phyloP scores from a whole-genome alignment of 2,888 invertebrate species.

The Euphydryas editha region DNA sequence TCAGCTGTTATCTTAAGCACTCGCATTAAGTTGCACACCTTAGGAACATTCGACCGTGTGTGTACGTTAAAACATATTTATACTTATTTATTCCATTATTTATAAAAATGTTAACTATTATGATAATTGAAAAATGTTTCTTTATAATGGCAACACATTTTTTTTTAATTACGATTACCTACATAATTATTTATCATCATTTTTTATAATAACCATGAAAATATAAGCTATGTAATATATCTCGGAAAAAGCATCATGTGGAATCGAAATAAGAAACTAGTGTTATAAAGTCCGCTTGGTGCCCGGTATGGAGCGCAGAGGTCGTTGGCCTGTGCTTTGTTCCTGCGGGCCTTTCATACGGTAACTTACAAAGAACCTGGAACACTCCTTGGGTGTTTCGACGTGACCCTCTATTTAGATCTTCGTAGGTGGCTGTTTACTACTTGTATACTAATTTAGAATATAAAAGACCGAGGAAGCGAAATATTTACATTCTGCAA shows the following conservation, averaged over 20 bases:
- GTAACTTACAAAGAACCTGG: slow-evolving; percentile 36
- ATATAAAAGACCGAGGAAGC: slow-evolving; percentile 26
- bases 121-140: no score
- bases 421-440: slow-evolving; percentile 44
- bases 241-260: background rate
- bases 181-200: no score
- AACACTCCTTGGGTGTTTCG: slow-evolving; percentile 27
- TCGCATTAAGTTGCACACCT: no score
- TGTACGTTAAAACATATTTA: no score
- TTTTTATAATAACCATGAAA: background rate
- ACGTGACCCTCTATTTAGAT: slow-evolving; percentile 47
- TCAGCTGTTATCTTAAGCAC: no score
- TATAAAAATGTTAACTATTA: no score
- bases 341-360: slow-evolving; percentile 54
- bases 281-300: slow-evolving; percentile 16
- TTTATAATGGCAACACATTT: no score
- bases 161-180: no score
- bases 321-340: slow-evolving; percentile 74
- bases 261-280: slow-evolving; percentile 1
- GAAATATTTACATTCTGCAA: background rate
- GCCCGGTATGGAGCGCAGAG: slow-evolving; percentile 34
- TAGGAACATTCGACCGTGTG: no score
- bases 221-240: background rate
- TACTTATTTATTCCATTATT: no score
- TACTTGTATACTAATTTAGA: slow-evolving; percentile 41